These are phyloP conservation scores for Hemistola chrysoprasaria DNA, from an alignment of 2,888 invertebrate species.

Conservation along the genomic window DNA sequence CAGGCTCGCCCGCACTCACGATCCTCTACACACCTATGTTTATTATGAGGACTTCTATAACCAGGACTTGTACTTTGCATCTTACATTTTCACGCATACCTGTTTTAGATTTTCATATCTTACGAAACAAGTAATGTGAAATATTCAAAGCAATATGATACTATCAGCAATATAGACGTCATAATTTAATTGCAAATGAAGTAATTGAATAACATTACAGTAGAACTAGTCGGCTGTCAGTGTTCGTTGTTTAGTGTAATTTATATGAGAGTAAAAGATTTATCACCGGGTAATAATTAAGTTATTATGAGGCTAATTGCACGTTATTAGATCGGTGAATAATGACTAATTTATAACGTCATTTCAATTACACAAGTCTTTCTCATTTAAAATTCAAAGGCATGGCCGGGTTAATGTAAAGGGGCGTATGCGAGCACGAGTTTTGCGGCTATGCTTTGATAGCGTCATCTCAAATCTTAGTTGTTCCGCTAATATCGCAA, in stretches of 20 bases:
- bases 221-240: conserved; percentile 9
- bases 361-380: conserved; percentile 65
- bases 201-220: conserved; percentile 18
- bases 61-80: background rate
- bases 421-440: conserved; percentile 71
- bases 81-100: conserved; percentile 1
- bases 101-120: background rate
- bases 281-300: conserved; percentile 27
- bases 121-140: conserved; percentile 3
- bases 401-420: conserved; percentile 60
- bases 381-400: conserved; percentile 71
- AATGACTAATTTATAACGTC: conserved; percentile 56
- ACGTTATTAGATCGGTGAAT: conserved; percentile 35
- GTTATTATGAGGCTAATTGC: conserved; percentile 29
- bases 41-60: background rate
- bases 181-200: conserved; percentile 16
- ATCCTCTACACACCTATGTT: conserved; percentile 22
- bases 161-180: conserved; percentile 8
- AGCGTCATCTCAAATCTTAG: conserved; percentile 52
- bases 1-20: conserved; percentile 43
- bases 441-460: conserved; percentile 55
- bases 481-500: conserved; percentile 19
- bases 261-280: conserved; percentile 15
- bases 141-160: conserved; percentile 11
- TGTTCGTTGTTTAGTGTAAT: conserved; percentile 8